Base-by-base conservation (phyloP, 2,797 vertebrate species). In the Parauchenoglanis punctatus region DNA sequence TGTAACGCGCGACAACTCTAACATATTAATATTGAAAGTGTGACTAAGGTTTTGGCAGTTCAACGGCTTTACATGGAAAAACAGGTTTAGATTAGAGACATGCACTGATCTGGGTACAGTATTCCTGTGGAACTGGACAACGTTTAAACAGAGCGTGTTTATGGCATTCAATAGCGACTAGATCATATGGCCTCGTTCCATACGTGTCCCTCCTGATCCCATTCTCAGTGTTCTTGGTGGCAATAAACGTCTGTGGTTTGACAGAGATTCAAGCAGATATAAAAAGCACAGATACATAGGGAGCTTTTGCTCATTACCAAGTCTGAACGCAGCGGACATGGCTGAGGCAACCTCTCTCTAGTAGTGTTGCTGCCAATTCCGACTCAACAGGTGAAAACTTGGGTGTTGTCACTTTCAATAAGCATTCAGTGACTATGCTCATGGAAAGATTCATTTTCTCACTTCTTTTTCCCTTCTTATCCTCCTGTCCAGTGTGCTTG, bases 321-420 rank as follows among this genome's bases (percentile, higher is more conserved):
- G 56, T 65, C 82, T 35, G 65, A 84, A 61, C 52, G 63, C 63
- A 70, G 56, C 72, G 23, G 75, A 46, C 40, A 44, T n/a, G 61
- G 81, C 85, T 86, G 81, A 78, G 83, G 84, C 77, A 67, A 82
- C 35, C 20, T 67, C 68, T 70, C 52, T 35, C 58, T 56, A 44
- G 61, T 54, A 23, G 54, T n/a, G 61, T 23, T 85, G 56, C 15
- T 44, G 17, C 82, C 72, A 75, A 76, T 67, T 81, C 86, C 20
- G 70, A 77, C 83, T 81, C 76, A 85, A 88, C 89, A 91, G 86
- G 84, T 92, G 86, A 73, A 72, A 85, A 86, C 84, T 31, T 20
- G 59, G 70, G 54, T 63, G 70, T 35, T 82, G 84, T 70, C 65
- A 78, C 49, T 81, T 87, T 77, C 80, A 65, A 54, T 92, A 91